These are phyloP conservation scores for Rhodinocichla rosea DNA, from an alignment of 2,113 vertebrate species.

Conservation along the genomic window DNA sequence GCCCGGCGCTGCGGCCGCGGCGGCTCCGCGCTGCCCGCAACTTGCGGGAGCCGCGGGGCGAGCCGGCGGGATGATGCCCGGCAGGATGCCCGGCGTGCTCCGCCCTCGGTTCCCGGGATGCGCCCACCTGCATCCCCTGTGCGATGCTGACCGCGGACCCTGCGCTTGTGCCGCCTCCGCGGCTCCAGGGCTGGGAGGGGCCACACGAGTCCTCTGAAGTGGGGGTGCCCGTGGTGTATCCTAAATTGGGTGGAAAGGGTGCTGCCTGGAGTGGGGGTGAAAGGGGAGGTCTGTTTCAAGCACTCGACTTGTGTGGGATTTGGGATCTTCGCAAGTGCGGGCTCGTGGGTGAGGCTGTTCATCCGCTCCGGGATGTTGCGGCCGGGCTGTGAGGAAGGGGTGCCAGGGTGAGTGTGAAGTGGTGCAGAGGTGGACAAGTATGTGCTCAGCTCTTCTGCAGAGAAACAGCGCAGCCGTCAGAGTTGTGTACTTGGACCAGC, in stretches of 20 bases:
- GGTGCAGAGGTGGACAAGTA: not conserved
- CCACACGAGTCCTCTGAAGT: not conserved
- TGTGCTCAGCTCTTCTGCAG: not conserved
- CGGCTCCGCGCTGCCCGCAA: not conserved
- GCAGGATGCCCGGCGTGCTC: not conserved
- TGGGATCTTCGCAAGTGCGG: not conserved
- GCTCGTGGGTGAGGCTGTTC: not conserved
- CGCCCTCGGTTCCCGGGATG: not conserved
- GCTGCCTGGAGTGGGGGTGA: too few relatives aligned
- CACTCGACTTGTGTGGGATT: not conserved
- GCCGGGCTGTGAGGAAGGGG: not conserved
- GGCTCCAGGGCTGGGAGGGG: not conserved
- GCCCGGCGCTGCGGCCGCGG: not conserved
- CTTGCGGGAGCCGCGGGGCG: not conserved
- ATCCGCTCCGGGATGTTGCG: not conserved
- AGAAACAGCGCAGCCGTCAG: not conserved
- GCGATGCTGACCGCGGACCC: not conserved
- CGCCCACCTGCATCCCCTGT: not conserved
- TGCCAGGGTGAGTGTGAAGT: not conserved
- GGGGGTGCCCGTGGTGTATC: rapidly evolving
- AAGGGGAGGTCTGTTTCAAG: not conserved
- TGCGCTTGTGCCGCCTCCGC: not conserved
- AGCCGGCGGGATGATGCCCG: not conserved
- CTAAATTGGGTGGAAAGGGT: not conserved
- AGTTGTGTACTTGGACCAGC: rapidly evolving